Percentiles rank a stretch among this genome's conserved stretches.
These are phyloP conservation scores for Pseudomugil tenellus DNA, from an alignment of 2,797 vertebrate genomes.

Conservation along the genomic window DNA sequence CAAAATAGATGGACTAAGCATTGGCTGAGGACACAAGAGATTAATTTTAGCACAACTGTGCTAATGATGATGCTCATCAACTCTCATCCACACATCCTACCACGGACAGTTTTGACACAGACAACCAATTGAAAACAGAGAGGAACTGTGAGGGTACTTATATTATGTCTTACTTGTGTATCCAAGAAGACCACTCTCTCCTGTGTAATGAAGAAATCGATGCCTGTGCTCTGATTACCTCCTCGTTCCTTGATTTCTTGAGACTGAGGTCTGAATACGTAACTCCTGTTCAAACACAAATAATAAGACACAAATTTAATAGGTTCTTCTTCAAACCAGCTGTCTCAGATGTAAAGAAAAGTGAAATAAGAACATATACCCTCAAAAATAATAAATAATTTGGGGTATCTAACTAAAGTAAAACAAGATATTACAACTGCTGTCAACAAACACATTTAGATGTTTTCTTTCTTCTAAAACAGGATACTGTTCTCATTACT, in stretches of 20 bases:
- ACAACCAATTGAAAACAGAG: not conserved
- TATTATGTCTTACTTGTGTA: conserved; percentile 84
- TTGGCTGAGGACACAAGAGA: conserved; percentile 80
- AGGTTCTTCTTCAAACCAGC: not conserved
- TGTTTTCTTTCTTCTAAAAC: not conserved
- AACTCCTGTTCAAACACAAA: conserved; percentile 77
- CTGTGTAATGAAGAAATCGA: conserved; percentile 94
- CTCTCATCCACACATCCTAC: not conserved
- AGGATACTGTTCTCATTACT: not conserved
- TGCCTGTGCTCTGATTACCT: conserved; percentile 91
- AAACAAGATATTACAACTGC: not conserved
- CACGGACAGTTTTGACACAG: too few species aligned
- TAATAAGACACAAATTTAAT: not conserved
- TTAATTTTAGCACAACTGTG: conserved; percentile 3
- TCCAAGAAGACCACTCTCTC: conserved; percentile 94
- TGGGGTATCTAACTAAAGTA: not conserved
- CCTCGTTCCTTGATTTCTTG: conserved; percentile 93
- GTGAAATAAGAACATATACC: not conserved
- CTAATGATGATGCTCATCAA: not conserved
- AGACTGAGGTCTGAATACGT: conserved; percentile 89
- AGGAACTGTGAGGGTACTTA: not conserved
- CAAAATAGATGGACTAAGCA: conserved; percentile 90
- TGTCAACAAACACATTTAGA: not conserved
- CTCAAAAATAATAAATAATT: not conserved
- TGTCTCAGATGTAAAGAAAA: not conserved